Evolutionary conservation across 1,140 invertebrate species (phyloP), one percentile per base, ranked within the genome.

Genomic region (Fopius arisanus): DNA sequence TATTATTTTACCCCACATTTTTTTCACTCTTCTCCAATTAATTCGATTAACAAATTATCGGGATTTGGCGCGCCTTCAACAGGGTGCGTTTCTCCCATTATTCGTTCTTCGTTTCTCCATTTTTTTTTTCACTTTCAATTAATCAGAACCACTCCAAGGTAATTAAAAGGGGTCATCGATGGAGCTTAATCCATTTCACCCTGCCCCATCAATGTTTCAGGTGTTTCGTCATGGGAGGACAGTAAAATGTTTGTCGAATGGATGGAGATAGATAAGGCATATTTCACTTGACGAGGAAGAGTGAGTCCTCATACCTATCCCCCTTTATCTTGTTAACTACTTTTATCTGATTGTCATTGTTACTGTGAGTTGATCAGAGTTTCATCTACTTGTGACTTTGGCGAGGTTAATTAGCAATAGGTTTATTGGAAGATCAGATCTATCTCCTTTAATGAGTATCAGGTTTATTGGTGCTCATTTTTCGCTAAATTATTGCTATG

Each of bases 101-200:
- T 63, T 19, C 19, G 67, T 68, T 16, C 2, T 66, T 71, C n/a
- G 29, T 19, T 40, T 59, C n/a, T 21, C n/a, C n/a, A 40, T 40
- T 73, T 29, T 65, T 72, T 68, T 48, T 63, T 73, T 23, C 59
- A 51, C 28, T 16, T 37, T 51, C 43, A 66, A 66, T 72, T 72
- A 72, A 31, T 72, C 23, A 63, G 41, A 72, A 40, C 21, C 21
- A 67, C 51, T 71, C 37, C 16, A 19, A 31, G 40, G 69, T 73
- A 73, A 76, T 78, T 79, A 82, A 84, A 81, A 77, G 79, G 81
- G 74, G 41, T 72, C 73, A 75, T 77, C 78, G 70, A 80, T 81
- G 80, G n/a, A 40, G 7, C n/a, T 5, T 48, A 67, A 40, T 67
- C 31, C 37, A 48, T 67, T 40, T 21, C 26, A 14, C 21, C 14